phyloP scores from a whole-genome alignment of 2,797 vertebrate species.

The Arnoldichthys spilopterus region DNA sequence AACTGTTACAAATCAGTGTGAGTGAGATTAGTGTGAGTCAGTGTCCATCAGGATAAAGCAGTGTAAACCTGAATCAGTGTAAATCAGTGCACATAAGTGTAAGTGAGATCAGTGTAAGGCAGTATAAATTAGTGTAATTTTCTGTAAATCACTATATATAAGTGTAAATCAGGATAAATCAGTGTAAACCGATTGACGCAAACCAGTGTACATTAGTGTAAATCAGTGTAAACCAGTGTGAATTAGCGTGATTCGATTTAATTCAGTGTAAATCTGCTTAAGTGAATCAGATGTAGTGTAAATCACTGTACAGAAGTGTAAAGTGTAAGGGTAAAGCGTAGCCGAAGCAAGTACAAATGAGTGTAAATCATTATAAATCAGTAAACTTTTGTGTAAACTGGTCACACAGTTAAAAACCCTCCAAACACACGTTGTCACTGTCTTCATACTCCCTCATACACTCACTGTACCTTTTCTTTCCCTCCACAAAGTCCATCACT shows the following conservation, averaged over 20 bases:
- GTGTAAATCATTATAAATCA: background rate
- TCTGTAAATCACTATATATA: too few relatives aligned
- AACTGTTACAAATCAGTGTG: too few relatives aligned
- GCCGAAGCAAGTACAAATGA: too few relatives aligned
- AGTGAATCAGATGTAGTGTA: too few relatives aligned
- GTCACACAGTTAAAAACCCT: constrained; percentile 58
- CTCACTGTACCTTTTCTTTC: constrained; percentile 13
- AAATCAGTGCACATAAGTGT: too few relatives aligned
- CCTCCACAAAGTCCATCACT: background rate
- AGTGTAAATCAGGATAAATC: background rate
- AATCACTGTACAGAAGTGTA: too few relatives aligned
- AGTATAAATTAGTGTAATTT: constrained; percentile 19
- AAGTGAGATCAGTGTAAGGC: too few relatives aligned
- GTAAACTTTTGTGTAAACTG: constrained; percentile 66
- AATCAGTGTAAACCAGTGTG: background rate
- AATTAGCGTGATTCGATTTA: background rate
- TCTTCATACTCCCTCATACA: constrained; percentile 14
- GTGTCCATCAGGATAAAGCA: too few relatives aligned
- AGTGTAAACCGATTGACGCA: constrained; percentile 69
- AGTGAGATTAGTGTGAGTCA: too few relatives aligned
- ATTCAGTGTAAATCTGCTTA: too few relatives aligned
- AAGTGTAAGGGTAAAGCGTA: background rate
- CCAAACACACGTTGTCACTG: constrained; percentile 43
- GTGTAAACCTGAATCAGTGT: too few relatives aligned
- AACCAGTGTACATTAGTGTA: background rate